Evolutionary conservation across 2,888 invertebrate species (phyloP), one percentile per base, ranked within the genome.

Genomic region (Phytoseiulus persimilis): DNA sequence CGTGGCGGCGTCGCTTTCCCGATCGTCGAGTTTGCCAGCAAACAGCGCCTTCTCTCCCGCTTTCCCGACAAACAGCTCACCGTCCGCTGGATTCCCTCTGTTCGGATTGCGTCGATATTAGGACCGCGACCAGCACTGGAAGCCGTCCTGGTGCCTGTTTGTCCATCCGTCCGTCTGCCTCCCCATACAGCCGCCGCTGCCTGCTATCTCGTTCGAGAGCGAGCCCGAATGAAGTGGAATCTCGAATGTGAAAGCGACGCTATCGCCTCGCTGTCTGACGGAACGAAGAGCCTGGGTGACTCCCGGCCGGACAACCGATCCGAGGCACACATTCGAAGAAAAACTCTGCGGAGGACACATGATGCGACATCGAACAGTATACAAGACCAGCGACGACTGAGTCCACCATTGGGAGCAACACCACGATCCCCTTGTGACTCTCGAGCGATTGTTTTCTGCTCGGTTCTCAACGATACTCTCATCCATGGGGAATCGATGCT

Each of bases 61-160:
- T 65, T 65, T 28, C 11, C 65, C 65, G 18, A 23, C 65, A 3
- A 23, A 65, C 65, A 28, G 65, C 65, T 65, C 65, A 28, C 5
- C 65, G 65, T 65, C 65, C 65, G 65, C 65, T 28, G 14, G 65
- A 65, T 65, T 65, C 18, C 18, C 65, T 65, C 65, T 65, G 65
- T 65, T 65, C 65, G 65, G 65, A 65, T 65, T 65, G 65, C 65
- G 65, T 65, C 65, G 65, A 65, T 65, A 65, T 65, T 65, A 65
- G 65, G 65, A 65, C 65, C 65, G 23, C 65, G 65, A 23, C 65
- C 65, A 65, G 65, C 65, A 65, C 11, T 23, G 18, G 65, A 65
- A 65, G 65, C 18, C 65, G 65, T 65, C 65, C 14, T 65, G 39
- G 39, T 39, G 65, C 14, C 65, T 65, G 65, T 65, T 65, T 65